phyloP scores from a whole-genome alignment of 2,113 vertebrate species.

The Dromas ardeola region DNA sequence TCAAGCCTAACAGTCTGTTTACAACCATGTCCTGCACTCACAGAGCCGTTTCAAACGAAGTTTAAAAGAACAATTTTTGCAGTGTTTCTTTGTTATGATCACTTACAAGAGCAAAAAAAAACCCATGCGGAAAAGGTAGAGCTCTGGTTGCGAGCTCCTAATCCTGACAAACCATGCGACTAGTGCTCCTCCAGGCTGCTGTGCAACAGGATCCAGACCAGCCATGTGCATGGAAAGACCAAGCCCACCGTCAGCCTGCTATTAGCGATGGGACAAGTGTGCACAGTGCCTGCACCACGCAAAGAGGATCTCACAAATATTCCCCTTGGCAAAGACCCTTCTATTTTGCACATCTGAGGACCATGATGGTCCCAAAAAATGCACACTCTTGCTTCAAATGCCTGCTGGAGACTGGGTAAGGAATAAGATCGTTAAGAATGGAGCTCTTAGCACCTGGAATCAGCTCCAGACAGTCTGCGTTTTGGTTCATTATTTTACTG shows the following conservation, averaged over 20 bases:
- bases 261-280: background rate
- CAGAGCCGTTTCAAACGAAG: background rate
- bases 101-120: background rate
- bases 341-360: background rate
- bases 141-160: background rate
- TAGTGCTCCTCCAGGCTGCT: background rate
- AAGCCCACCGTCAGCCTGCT: background rate
- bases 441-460: background rate
- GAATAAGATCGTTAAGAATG: background rate
- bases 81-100: background rate
- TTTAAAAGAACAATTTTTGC: background rate
- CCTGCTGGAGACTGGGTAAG: background rate
- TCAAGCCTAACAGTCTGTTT: background rate
- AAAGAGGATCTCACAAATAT: background rate
- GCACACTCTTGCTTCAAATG: background rate
- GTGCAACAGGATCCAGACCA: background rate
- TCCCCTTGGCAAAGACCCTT: background rate
- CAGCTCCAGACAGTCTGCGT: background rate
- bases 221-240: no score
- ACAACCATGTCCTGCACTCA: background rate
- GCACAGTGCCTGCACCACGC: fast-evolving
- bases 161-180: background rate
- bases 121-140: fast-evolving
- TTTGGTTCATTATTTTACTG: background rate
- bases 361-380: background rate